Evolutionary conservation across 2,113 vertebrate genomes (phyloP).

Genomic region (Hippocampus zosterae): DNA sequence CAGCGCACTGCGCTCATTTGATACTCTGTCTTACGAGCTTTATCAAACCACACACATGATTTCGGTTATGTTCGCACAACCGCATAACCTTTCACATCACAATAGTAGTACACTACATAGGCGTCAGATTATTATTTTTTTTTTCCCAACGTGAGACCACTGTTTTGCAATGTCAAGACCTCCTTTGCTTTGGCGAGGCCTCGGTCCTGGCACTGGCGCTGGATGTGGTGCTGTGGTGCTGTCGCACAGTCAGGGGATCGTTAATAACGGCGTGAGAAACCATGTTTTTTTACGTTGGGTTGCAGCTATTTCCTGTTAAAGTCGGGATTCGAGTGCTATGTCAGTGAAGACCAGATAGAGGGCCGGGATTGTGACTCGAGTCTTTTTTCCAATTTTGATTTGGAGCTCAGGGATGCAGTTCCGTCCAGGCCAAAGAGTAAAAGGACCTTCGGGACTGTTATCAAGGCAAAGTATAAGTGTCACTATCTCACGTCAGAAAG

Average conservation of each 20-base stretch:
- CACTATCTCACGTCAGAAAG: too few relatives aligned
- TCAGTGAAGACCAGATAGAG: conserved; percentile 17
- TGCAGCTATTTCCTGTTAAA: conserved; percentile 62
- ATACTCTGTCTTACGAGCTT: conserved; percentile 59
- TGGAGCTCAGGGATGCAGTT: too few relatives aligned
- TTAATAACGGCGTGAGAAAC: conserved; percentile 58
- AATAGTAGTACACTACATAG: background rate
- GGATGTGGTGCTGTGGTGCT: conserved; percentile 24
- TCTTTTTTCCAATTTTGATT: too few relatives aligned
- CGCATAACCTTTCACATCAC: conserved; percentile 24
- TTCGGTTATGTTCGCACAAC: conserved; percentile 56
- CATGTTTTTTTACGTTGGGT: conserved; percentile 47
- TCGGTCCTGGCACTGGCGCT: conserved; percentile 19
- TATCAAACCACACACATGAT: conserved; percentile 67
- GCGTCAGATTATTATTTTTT: background rate
- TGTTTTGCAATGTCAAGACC: conserved; percentile 17
- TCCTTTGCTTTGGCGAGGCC: conserved; percentile 34
- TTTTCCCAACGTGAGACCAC: background rate
- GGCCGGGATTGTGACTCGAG: conserved; percentile 36
- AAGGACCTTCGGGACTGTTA: too few relatives aligned
- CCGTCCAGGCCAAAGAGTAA: too few relatives aligned
- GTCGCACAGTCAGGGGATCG: conserved; percentile 44
- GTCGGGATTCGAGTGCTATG: conserved; percentile 28
- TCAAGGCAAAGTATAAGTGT: too few relatives aligned
- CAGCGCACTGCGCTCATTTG: conserved; percentile 62